Conservation (phyloP, 2,113 vertebrate species). For the Sylvilagus bachmani region DNA sequence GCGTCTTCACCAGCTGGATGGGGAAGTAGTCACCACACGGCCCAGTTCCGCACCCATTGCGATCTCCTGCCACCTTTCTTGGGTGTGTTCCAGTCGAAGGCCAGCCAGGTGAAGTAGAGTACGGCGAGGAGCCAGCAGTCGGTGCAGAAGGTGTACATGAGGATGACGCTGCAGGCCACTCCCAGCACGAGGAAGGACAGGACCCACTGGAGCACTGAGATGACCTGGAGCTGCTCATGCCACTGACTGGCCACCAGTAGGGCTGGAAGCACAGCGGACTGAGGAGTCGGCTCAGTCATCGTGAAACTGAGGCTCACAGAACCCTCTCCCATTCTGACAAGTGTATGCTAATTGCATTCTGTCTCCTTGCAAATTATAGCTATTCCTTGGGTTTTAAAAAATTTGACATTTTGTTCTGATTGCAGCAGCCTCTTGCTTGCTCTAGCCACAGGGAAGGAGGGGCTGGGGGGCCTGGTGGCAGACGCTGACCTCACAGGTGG, state of each 20-base stretch:
- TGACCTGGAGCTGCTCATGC: not conserved
- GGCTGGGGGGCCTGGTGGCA: not conserved
- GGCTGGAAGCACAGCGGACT: not conserved
- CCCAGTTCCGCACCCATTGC: conserved; percentile 97
- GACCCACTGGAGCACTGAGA: too few relatives aligned
- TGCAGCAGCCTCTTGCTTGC: conserved; percentile 51
- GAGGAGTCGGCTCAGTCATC: not conserved
- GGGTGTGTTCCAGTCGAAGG: conserved; percentile 98
- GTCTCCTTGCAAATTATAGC: conserved; percentile 83
- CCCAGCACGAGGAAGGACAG: too few relatives aligned
- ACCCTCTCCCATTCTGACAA: conserved; percentile 71
- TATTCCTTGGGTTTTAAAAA: conserved; percentile 79
- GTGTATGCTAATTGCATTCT: conserved; percentile 84
- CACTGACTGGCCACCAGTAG: not conserved
- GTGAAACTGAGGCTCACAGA: conserved; percentile 67
- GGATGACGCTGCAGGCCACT: conserved; percentile 90
- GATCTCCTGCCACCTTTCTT: conserved; percentile 97
- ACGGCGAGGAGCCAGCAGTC: conserved; percentile 96
- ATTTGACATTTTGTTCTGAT: conserved; percentile 80
- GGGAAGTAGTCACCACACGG: conserved; percentile 95
- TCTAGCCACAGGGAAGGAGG: not conserved
- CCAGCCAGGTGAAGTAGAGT: conserved; percentile 96
- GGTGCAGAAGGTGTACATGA: conserved; percentile 96
- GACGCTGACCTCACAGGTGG: not conserved
- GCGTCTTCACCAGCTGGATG: conserved; percentile 97